Percentiles rank a stretch among this genome's conserved stretches.
Evolutionary conservation across 2,797 vertebrate genomes (phyloP).

Genomic region (Pterois miles): DNA sequence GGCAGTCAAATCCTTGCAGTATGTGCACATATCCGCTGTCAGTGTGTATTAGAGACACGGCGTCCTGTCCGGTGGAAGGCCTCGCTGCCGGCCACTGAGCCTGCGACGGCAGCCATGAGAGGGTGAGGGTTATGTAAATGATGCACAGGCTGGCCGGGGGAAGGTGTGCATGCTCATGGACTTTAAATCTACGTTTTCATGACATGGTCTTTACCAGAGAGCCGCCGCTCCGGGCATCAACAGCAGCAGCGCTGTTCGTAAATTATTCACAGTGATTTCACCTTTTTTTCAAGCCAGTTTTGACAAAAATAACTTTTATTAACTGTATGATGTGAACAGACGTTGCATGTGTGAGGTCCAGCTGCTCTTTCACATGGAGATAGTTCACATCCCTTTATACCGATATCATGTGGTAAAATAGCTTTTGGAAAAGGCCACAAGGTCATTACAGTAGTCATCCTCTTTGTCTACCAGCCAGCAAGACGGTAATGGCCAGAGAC

Average conservation of each 20-base stretch:
- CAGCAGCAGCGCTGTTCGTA: slow-evolving; percentile 1
- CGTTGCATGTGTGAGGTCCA: no score
- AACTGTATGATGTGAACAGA: no score
- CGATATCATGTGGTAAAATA: no score
- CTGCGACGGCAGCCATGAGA: slow-evolving; percentile 34
- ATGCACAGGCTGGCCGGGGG: slow-evolving; percentile 33
- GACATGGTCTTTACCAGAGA: slow-evolving; percentile 37
- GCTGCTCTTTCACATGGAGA: no score
- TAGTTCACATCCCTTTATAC: no score
- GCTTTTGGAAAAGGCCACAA: no score
- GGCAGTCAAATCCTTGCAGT: slow-evolving; percentile 47
- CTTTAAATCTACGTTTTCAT: slow-evolving; percentile 31
- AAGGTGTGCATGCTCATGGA: neutral
- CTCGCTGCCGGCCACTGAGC: slow-evolving; percentile 34
- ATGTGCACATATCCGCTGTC: slow-evolving; percentile 55
- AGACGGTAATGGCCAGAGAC: no score
- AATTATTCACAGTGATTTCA: neutral
- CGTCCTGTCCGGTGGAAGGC: no score
- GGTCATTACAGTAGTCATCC: no score
- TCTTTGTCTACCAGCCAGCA: no score
- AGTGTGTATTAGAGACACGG: slow-evolving; percentile 41
- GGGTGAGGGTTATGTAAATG: slow-evolving; percentile 54
- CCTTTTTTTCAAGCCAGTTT: no score
- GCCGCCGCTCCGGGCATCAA: slow-evolving; percentile 12
- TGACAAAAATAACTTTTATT: no score